A percentile compares a stretch with the other conserved stretches of the same genome.
These are phyloP conservation scores for Epistrophe eligans DNA, from an alignment of 2,888 invertebrate genomes.

Conservation along the genomic window DNA sequence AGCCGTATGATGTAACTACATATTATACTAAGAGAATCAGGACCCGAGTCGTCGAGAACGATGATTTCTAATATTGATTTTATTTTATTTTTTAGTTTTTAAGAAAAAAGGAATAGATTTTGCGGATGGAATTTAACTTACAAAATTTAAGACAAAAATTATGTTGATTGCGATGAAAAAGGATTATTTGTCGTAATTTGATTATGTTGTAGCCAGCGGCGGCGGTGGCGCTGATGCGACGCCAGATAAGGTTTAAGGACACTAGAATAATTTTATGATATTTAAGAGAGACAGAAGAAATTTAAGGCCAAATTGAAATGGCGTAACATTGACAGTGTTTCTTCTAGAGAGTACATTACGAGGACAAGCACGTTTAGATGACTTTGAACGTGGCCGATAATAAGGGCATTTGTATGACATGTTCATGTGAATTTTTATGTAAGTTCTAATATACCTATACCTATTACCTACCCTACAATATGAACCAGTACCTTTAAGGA, in stretches of 20 bases:
- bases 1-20: conserved; percentile 6
- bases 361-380: neutral
- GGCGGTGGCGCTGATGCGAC: conserved; percentile 15
- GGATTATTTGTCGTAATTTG: conserved; percentile 28
- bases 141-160: conserved; percentile 31
- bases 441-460: neutral
- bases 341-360: conserved; percentile 1
- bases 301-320: conserved; percentile 10
- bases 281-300: neutral
- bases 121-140: conserved; percentile 29
- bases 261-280: neutral
- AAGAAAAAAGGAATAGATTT: conserved; percentile 6
- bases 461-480: neutral
- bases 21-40: neutral
- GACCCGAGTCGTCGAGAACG: neutral
- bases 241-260: conserved; percentile 51
- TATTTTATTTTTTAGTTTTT: neutral
- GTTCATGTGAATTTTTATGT: neutral
- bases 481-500: no score
- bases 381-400: conserved; percentile 32
- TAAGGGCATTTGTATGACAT: neutral
- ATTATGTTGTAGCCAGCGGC: conserved; percentile 29
- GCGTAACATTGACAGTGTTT: conserved; percentile 15
- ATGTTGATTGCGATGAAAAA: conserved; percentile 44
- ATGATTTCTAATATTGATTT: conserved; percentile 52